These are phyloP conservation scores for Cerastis rubricosa DNA, from an alignment of 2,888 invertebrate species.

Conservation along the genomic window DNA sequence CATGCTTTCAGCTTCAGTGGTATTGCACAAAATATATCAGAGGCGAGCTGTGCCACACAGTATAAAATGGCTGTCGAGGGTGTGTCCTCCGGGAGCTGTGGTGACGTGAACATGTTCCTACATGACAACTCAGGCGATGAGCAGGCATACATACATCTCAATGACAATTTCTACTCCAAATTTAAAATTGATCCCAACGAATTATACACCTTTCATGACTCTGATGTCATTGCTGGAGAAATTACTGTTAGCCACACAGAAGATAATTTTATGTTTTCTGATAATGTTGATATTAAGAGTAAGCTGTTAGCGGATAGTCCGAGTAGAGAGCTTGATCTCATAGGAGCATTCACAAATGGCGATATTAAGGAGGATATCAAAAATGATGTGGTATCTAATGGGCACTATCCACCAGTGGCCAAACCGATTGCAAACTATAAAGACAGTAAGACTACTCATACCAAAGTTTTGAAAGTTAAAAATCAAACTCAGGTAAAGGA, in stretches of 20 bases:
- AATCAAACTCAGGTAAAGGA: slow-evolving; percentile 76
- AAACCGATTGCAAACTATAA: slow-evolving; percentile 66
- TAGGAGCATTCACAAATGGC: slow-evolving; percentile 81
- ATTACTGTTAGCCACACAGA: slow-evolving; percentile 89
- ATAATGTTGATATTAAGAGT: slow-evolving; percentile 79
- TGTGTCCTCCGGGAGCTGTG: slow-evolving; percentile 83
- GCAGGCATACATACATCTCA: slow-evolving; percentile 85
- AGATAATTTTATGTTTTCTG: slow-evolving; percentile 84
- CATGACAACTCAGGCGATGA: slow-evolving; percentile 86
- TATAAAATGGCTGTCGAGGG: slow-evolving; percentile 89
- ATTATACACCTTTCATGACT: slow-evolving; percentile 88
- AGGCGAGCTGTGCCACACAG: slow-evolving; percentile 88
- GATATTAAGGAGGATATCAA: slow-evolving; percentile 79
- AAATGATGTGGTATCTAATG: slow-evolving; percentile 80
- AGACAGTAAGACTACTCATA: slow-evolving; percentile 78
- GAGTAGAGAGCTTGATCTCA: slow-evolving; percentile 79
- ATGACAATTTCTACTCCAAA: slow-evolving; percentile 87
- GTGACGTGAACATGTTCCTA: slow-evolving; percentile 87
- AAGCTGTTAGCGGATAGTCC: slow-evolving; percentile 79
- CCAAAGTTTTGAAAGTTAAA: slow-evolving; percentile 84
- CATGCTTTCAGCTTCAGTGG: slow-evolving; percentile 84
- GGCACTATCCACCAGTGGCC: slow-evolving; percentile 77
- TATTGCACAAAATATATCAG: slow-evolving; percentile 89
- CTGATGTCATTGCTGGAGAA: slow-evolving; percentile 87
- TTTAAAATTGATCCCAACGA: slow-evolving; percentile 90